Evolutionary conservation across 2,888 invertebrate species (phyloP), one percentile per base, ranked within the genome.

Genomic region (Blastobasis adustella): DNA sequence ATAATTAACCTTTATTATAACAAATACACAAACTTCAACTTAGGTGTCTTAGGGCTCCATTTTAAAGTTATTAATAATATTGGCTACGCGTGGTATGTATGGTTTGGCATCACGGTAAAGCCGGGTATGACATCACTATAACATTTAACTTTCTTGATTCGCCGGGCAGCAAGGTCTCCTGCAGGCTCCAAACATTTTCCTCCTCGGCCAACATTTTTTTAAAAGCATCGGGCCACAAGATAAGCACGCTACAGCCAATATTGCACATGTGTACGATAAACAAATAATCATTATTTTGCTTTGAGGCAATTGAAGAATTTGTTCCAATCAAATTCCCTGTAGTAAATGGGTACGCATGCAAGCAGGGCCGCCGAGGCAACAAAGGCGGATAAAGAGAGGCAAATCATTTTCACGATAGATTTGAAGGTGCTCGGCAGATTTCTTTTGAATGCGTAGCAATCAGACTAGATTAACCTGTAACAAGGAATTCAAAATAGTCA

Each of bases 311-410:
- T 10, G 4, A 54, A 6, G 47, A 54, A 47, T 37, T 51, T 79
- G 55, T 76, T 65, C 47, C 77, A 53, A 51, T 79, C 71, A 55
- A 81, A 69, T 49, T 79, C 77, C 46, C 73, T 65, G 60, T 71
- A 79, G 66, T 83, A 82, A 55, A 82, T 79, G 3, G 86, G 84
- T 1, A 83, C 73, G 60, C 85, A 85, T 47, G 85, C 82, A 47
- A 86, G 68, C 45, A 83, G 52, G 46, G 85, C 71, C 41, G 83
- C 83, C 41, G 85, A 80, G 1, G 82, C 82, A 51, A 85, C 76
- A 57, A 86, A 65, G 53, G 81, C 80, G 57, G 79, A 83, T 54
- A 83, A 55, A 1, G 86, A 85, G 59, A 84, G 71, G 74, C 85
- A 85, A 79, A 85, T 81, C 86, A 86, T 86, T 78, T 74, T 56